phyloP scores from a whole-genome alignment of 30 jellyfish, hydroid and myxozoan genomes.

The Pseudorhiza aurosa region DNA sequence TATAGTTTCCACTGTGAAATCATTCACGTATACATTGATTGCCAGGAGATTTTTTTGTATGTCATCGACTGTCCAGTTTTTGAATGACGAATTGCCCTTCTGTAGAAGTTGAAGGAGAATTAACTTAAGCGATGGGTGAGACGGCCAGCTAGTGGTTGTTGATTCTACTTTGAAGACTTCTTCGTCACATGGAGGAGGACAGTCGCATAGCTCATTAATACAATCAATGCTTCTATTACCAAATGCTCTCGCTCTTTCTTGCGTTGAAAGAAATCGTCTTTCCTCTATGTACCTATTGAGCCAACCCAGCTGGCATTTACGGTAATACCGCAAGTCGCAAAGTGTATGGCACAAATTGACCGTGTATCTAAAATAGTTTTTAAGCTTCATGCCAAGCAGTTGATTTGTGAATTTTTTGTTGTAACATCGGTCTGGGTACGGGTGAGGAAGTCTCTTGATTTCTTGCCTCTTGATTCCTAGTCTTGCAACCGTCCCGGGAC shows the following conservation, averaged over 20 bases:
- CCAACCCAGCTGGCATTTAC: neutral
- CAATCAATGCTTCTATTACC: neutral
- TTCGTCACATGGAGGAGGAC: conserved; percentile 30
- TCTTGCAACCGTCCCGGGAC: conserved; percentile 17
- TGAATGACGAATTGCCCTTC: neutral
- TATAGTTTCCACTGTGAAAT: conserved; percentile 33
- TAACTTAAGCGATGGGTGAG: neutral
- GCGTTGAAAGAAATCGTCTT: neutral
- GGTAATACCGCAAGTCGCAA: neutral
- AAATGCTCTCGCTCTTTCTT: neutral
- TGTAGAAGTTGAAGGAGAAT: neutral
- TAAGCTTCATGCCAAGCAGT: neutral
- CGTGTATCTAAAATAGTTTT: neutral
- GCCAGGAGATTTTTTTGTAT: conserved; percentile 3
- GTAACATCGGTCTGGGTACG: conserved; percentile 39
- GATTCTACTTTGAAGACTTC: neutral
- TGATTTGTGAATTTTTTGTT: neutral
- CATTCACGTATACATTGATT: conserved; percentile 13
- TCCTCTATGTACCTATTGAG: neutral
- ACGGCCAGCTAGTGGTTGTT: neutral
- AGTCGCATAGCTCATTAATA: neutral
- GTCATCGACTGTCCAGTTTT: neutral
- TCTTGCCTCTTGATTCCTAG: conserved; percentile 8
- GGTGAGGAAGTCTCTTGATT: conserved; percentile 18
- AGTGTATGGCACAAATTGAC: neutral